Evolutionary conservation across 1,140 invertebrate genomes (phyloP).

Genomic region (Heliconius melpomene): DNA sequence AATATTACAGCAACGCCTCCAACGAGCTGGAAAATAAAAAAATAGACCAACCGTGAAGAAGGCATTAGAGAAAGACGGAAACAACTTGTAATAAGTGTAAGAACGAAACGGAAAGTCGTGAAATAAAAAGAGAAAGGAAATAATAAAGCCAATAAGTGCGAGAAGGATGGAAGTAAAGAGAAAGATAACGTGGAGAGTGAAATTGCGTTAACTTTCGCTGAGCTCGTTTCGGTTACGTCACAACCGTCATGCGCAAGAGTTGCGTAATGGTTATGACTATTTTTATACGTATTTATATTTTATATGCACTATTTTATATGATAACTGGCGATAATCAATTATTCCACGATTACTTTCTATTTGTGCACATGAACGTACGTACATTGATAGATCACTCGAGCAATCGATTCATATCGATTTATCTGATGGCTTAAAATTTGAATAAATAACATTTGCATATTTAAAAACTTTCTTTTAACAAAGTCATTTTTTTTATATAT

Average conservation of each 20-base stretch:
- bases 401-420: neutral
- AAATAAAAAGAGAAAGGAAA: slow-evolving; percentile 46
- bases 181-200: slow-evolving; percentile 73
- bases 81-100: slow-evolving; percentile 40
- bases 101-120: slow-evolving; percentile 51
- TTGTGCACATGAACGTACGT: neutral
- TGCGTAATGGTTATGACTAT: slow-evolving; percentile 71
- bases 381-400: neutral
- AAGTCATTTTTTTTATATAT: neutral
- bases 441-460: neutral
- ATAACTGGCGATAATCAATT: slow-evolving; percentile 65
- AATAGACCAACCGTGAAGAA: slow-evolving; percentile 66
- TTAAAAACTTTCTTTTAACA: neutral
- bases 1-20: slow-evolving; percentile 62
- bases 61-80: slow-evolving; percentile 49
- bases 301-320: slow-evolving; percentile 73
- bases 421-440: neutral
- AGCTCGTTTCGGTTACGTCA: slow-evolving; percentile 77
- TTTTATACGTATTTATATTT: slow-evolving; percentile 24
- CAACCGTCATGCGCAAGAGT: slow-evolving; percentile 45
- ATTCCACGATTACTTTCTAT: slow-evolving; percentile 55
- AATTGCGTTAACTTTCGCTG: slow-evolving; percentile 78
- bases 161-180: slow-evolving; percentile 57
- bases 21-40: slow-evolving; percentile 64
- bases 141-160: slow-evolving; percentile 35